A percentile compares a stretch with the other conserved stretches of the same genome.
phyloP scores from a whole-genome alignment of 2,888 invertebrate genomes.

The Diarsia mendica region DNA sequence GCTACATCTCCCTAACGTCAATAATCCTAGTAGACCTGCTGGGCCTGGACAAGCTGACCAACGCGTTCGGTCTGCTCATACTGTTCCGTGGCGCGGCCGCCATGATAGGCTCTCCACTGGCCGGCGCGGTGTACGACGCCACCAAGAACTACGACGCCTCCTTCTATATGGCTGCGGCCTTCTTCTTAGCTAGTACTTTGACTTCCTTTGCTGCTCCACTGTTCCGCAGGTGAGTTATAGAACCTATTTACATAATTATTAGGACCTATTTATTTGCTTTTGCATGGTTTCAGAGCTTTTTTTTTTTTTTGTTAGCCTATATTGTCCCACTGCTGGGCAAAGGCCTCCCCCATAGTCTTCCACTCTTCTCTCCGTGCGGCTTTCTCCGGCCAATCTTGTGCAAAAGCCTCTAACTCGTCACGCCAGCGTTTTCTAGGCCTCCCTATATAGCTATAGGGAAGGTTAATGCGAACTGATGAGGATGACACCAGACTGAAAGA shows the following conservation, averaged over 20 bases:
- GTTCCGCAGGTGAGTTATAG: conserved; percentile 85
- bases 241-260: too few relatives aligned
- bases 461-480: background rate
- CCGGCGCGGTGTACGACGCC: conserved; percentile 97
- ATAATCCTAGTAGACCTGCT: conserved; percentile 99
- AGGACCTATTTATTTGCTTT: background rate
- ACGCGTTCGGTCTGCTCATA: conserved; percentile 98
- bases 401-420: too few relatives aligned
- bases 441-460: background rate
- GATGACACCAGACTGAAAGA: too few relatives aligned
- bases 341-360: too few relatives aligned
- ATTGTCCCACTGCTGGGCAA: too few relatives aligned
- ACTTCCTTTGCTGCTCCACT: conserved; percentile 96
- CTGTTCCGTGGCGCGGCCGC: conserved; percentile 98
- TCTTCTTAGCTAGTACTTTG: conserved; percentile 95
- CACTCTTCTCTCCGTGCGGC: too few relatives aligned
- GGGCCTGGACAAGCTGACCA: conserved; percentile 98
- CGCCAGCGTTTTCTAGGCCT: too few relatives aligned
- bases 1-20: conserved; percentile 99
- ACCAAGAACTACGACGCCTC: conserved; percentile 96
- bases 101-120: conserved; percentile 95
- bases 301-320: too few relatives aligned
- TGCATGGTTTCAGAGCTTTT: background rate
- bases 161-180: conserved; percentile 97
- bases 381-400: too few relatives aligned